Conservation (phyloP, 1,140 invertebrate genomes). For the Aplysia californica region DNA sequence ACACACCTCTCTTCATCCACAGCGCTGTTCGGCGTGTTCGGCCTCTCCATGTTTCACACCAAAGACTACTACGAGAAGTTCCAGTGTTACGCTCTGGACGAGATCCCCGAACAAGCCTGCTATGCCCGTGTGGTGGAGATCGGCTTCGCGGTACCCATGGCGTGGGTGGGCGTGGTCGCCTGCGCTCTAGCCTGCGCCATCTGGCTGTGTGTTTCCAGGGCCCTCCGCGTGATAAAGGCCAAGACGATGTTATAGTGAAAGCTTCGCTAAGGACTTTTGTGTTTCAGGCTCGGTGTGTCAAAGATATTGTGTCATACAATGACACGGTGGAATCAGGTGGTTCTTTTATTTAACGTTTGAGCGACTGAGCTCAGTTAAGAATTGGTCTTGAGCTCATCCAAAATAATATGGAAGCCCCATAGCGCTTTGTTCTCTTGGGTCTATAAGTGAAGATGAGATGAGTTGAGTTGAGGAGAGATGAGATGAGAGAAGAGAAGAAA, state of each 20-base stretch:
- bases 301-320: no score
- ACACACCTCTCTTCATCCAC: no score
- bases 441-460: no score
- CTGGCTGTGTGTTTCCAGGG: slow-evolving; percentile 47
- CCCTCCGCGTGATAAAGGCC: slow-evolving; percentile 47
- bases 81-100: slow-evolving; percentile 42
- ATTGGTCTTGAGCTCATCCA: no score
- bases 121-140: slow-evolving; percentile 33
- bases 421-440: no score
- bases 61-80: slow-evolving; percentile 51
- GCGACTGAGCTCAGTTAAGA: no score
- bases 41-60: slow-evolving; percentile 51
- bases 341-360: no score
- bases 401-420: no score
- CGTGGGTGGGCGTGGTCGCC: slow-evolving; percentile 48
- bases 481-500: no score
- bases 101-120: slow-evolving; percentile 39
- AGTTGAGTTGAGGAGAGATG: no score
- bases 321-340: no score
- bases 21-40: slow-evolving; percentile 53
- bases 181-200: slow-evolving; percentile 42
- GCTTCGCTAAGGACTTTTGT: neutral
- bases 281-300: neutral
- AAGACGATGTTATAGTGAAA: slow-evolving; percentile 49
- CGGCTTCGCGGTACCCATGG: slow-evolving; percentile 42